These are phyloP conservation scores for Drosophila sp. DNA, from an alignment of 1,140 invertebrate species.

Conservation along the genomic window DNA sequence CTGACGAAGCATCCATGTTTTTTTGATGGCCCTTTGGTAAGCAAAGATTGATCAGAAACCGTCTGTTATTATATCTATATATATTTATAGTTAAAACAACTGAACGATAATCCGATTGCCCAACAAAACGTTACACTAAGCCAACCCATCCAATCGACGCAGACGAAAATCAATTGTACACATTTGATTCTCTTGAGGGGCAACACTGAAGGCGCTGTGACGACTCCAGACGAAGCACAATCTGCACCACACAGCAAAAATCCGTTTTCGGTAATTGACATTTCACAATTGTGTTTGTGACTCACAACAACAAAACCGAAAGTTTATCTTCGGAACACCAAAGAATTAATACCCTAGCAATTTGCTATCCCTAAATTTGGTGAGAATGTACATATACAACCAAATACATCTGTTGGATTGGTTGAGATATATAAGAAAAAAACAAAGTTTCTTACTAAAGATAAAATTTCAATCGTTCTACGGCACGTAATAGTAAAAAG, in stretches of 20 bases:
- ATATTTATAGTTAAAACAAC: conserved; percentile 42
- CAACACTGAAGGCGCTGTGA: background rate
- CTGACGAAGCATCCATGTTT: conserved; percentile 67
- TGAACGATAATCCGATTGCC: conserved; percentile 28
- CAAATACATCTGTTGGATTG: too few relatives aligned
- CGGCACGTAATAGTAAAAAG: too few relatives aligned
- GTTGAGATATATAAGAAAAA: too few relatives aligned
- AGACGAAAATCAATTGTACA: conserved; percentile 46
- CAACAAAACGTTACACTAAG: conserved; percentile 52
- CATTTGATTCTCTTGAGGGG: conserved; percentile 50
- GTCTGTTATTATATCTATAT: background rate
- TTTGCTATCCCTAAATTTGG: background rate
- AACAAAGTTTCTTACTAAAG: too few relatives aligned
- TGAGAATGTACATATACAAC: background rate
- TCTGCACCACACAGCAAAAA: conserved; percentile 54
- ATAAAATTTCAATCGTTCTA: too few relatives aligned
- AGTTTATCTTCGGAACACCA: background rate
- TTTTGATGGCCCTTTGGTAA: conserved; percentile 56
- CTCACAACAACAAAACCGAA: conserved; percentile 18
- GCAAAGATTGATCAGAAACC: background rate
- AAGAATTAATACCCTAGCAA: background rate
- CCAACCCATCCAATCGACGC: conserved; percentile 17
- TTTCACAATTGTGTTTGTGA: conserved; percentile 26
- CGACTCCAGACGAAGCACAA: conserved; percentile 25
- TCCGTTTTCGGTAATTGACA: conserved; percentile 69